Evolutionary conservation across 1,140 invertebrate species (phyloP), one percentile per base, ranked within the genome.

Genomic region (Drosophila santomea): DNA sequence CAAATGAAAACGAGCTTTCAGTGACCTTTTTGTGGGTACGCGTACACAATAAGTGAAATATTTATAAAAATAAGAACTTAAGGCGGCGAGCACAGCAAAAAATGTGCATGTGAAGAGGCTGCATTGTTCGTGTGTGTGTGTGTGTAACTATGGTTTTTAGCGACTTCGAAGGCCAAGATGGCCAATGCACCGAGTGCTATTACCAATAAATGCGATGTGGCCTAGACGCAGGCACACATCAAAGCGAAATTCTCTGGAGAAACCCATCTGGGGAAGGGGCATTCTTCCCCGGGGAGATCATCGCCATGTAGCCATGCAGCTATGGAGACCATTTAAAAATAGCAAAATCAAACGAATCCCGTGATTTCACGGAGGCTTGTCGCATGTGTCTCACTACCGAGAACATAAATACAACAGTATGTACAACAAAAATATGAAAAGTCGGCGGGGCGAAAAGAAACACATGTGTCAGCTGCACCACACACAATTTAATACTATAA

Each of bases 21-120:
- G 55, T 43, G 43, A 69, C 67, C 50, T 71, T 77, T 77, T 75
- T 71, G n/a, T 43, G 48, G 47, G 35, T 35, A 71, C 60, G 57
- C 45, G 35, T 35, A 71, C 60, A 52, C 45, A 77, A 43, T 52
- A 55, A 57, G 39, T 69, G 43, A 54, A 77, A 71, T 78, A 62
- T 77, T 77, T 64, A 71, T 78, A 62, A 57, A 57, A 55, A 68
- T 74, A 54, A 57, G 10, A 52, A 39, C 35, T 10, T 14, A 15
- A 15, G 25, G 20, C 15, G 38, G 15, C 17, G 11, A 25, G 8
- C 54, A 17, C 35, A 25, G n/a, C 54, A 47, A 47, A 47, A 66
- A 66, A 20, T 51, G 17, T n/a, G 63, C 63, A 51, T 51, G 61
- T 43, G 61, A 67, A 66, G 64, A 63, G 64, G 47, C 36, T 17